Evolutionary conservation across 1,140 invertebrate species (phyloP).

Genomic region (Epicauta chinensis): DNA sequence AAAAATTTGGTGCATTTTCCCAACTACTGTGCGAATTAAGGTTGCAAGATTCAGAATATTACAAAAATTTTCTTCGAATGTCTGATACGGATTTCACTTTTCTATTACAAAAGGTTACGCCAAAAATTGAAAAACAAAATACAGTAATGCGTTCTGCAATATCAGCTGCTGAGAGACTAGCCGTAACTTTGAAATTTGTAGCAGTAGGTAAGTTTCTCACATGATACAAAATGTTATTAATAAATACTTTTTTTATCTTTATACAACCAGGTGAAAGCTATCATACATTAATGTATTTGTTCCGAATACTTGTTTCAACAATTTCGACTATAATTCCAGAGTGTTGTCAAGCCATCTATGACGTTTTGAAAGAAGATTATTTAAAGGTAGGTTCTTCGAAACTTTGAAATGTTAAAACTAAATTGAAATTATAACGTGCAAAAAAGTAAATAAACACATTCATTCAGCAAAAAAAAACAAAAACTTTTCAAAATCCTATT

Average conservation of each 20-base stretch:
- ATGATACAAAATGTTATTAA: neutral
- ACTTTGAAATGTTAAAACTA: too few species aligned
- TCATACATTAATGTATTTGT: conserved; percentile 1
- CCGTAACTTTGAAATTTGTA: conserved; percentile 1
- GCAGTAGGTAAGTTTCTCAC: neutral
- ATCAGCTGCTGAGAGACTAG: neutral
- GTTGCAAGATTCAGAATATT: neutral
- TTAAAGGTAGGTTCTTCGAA: conserved; percentile 3
- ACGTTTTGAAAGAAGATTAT: neutral
- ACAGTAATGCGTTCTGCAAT: neutral
- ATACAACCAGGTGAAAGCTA: neutral
- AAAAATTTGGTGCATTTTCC: neutral
- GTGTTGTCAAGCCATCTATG: neutral
- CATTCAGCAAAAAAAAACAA: too few species aligned
- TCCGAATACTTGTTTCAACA: neutral
- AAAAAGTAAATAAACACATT: too few species aligned
- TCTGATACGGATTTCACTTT: neutral
- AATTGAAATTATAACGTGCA: too few species aligned
- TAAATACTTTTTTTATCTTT: neutral
- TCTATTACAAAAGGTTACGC: neutral
- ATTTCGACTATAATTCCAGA: conserved; percentile 1
- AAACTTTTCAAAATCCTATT: too few species aligned
- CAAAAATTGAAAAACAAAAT: neutral
- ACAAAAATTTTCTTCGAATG: conserved; percentile 2
- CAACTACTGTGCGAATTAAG: neutral